Percentiles rank a stretch among this genome's conserved stretches.
Conservation (phyloP, 2,113 vertebrate species). For the Malurus alboscapulatus region DNA sequence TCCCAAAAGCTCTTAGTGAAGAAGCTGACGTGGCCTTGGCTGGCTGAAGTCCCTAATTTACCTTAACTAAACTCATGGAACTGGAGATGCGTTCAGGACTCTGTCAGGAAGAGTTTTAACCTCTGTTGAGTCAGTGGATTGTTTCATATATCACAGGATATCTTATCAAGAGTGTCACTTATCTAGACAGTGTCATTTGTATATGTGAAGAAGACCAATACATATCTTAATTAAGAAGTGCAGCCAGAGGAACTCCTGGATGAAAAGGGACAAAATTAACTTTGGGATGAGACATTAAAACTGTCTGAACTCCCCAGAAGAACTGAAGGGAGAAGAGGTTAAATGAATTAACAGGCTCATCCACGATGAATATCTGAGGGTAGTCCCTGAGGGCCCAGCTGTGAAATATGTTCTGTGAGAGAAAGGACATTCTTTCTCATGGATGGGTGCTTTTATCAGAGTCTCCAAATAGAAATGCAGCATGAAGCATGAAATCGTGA, state of each 20-base stretch:
- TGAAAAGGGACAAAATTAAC: neutral
- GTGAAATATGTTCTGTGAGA: neutral
- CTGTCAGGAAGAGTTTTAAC: neutral
- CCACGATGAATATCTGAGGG: neutral
- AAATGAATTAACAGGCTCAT: neutral
- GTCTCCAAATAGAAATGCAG: neutral
- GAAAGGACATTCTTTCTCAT: neutral
- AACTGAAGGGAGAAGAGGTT: neutral
- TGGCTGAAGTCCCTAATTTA: neutral
- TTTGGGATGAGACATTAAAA: neutral
- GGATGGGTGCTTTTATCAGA: neutral
- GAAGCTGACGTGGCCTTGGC: neutral
- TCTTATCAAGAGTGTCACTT: neutral
- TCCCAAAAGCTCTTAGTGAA: neutral
- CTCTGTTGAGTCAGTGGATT: neutral
- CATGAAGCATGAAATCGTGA: neutral
- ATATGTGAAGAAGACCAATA: neutral
- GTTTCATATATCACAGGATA: neutral
- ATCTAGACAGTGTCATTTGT: neutral
- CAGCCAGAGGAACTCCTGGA: neutral
- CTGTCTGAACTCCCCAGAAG: neutral
- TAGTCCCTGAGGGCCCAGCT: neutral
- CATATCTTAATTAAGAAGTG: neutral
- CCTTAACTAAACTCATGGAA: neutral
- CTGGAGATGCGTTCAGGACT: neutral